Conservation (phyloP, 2,113 vertebrate genomes). For the Cariama cristata region DNA sequence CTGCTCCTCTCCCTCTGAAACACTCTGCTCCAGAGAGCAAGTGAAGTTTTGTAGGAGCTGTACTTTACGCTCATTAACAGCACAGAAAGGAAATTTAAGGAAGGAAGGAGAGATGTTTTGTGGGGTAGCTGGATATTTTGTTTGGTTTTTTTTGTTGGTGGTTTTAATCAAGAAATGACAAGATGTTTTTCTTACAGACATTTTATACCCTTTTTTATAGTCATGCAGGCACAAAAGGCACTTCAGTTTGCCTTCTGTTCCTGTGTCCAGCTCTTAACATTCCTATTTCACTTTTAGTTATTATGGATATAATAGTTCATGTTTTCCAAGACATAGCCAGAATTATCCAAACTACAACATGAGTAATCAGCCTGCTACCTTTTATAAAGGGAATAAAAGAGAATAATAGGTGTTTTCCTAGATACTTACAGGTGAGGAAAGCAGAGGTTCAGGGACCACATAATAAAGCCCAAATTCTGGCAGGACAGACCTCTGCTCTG, state of each 20-base stretch:
- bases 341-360: neutral
- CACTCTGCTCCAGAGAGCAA: neutral
- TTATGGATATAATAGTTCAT: neutral
- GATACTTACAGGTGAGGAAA: neutral
- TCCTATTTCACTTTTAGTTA: neutral
- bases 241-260: neutral
- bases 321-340: neutral
- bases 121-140: neutral
- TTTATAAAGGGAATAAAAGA: neutral
- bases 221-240: neutral
- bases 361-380: neutral
- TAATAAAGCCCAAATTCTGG: neutral
- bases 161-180: neutral
- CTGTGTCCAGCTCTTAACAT: neutral
- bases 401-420: neutral
- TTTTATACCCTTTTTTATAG: neutral
- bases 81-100: neutral
- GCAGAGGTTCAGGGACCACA: neutral
- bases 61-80: neutral
- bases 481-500: neutral
- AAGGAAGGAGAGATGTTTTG: neutral
- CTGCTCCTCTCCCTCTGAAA: neutral
- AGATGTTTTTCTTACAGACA: neutral
- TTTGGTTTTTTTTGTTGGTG: neutral
- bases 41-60: neutral